A percentile compares a stretch with the other conserved stretches of the same genome.
These are phyloP conservation scores for Todiramphus saurophagus DNA, from an alignment of 2,113 vertebrate genomes.

Conservation along the genomic window DNA sequence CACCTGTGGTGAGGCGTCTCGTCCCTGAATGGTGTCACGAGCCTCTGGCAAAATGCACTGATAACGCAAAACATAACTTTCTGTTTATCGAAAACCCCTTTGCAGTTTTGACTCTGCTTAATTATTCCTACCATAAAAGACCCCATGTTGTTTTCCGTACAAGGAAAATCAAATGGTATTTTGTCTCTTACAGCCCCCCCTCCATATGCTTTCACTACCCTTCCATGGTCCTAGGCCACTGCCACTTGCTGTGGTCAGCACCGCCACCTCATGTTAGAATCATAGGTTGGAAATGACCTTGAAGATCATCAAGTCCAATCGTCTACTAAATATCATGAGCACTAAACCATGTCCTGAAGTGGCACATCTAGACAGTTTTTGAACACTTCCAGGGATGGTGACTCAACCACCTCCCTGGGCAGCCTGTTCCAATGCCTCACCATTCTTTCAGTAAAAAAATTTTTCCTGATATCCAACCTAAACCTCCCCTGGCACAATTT, in stretches of 20 bases:
- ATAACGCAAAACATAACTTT: neutral
- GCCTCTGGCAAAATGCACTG: neutral
- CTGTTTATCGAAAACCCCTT: neutral
- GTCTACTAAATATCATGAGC: too few species aligned
- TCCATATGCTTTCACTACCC: accelerated
- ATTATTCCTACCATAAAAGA: neutral
- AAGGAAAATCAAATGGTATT: neutral
- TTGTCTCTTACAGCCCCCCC: neutral
- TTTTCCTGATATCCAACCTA: too few species aligned
- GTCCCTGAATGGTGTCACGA: neutral
- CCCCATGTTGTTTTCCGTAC: neutral
- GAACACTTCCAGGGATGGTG: too few species aligned
- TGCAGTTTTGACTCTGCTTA: neutral
- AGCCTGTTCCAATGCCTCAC: too few species aligned
- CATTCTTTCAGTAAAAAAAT: too few species aligned
- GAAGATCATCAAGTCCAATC: too few species aligned
- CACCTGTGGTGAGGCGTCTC: accelerated
- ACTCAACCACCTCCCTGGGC: too few species aligned
- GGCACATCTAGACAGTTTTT: too few species aligned
- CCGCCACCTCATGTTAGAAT: neutral
- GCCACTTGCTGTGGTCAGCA: neutral
- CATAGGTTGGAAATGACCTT: too few species aligned
- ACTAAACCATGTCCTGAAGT: too few species aligned
- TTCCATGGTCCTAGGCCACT: neutral
- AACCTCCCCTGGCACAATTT: too few species aligned